Base-by-base conservation (phyloP, 2,113 vertebrate genomes). In the Mustela lutreola region DNA sequence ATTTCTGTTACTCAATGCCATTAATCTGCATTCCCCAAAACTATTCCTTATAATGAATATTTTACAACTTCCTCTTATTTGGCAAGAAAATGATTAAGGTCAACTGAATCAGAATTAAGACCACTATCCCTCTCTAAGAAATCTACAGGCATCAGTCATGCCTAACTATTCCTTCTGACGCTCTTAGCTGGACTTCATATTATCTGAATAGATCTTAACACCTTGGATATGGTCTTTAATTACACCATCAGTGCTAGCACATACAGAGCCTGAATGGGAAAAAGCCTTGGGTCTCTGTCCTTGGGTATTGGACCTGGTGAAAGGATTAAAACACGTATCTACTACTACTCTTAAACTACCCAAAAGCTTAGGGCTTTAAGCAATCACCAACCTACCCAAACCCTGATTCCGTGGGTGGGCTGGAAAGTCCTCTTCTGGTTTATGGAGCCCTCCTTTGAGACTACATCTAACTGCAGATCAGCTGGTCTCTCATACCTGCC, bases 31-130 rank as follows among this genome's bases (percentile, higher is more conserved):
- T 26, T 71, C 5, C 11, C 50, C 14, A 3, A 60, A 63, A 48
- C 8, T 86, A 83, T 39, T 19, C 21, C 9, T 26, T 31, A 12
- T 92, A 73, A 78, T 67, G 39, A 79, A 4, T 92, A 71, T 50
- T 8, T 78, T 79, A 87, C 28, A 78, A 33, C 33, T 71, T 70
- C 42, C 42, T 19, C 89, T 95, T 82, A 83, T 94, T 93, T 71
- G 53, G 8, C 53, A 95, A 45, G 62, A 39, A 56, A 36, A 76
- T 71, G 31, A 67, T 76, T 45, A 60, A 2, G 42, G 31, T 90
- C 85, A 82, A 9, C 89, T 53, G 4, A n/a, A 36, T 82, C 3
- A 45, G 14, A 71, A 73, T 33, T 56, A 67, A 76, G 48, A 85
- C 31, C 48, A 56, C 21, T 42, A 14, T 75, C 42, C 33, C 71